Percentiles rank a stretch among this genome's conserved stretches.
Evolutionary conservation across 1,140 invertebrate genomes (phyloP).

Genomic region (Drosophila novamexicana): DNA sequence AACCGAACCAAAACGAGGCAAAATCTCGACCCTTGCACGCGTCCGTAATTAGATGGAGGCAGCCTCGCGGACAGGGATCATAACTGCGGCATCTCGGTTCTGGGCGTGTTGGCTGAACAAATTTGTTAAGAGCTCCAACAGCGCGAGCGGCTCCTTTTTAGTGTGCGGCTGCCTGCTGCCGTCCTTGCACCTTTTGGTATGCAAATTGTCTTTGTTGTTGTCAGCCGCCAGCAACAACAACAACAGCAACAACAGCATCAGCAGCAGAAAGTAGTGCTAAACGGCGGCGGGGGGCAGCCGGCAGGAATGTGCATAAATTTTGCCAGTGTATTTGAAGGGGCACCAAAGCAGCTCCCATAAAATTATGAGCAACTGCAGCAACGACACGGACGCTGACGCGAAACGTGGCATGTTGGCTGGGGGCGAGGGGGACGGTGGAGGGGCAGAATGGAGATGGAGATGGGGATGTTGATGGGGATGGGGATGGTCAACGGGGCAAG

Average conservation of each 20-base stretch:
- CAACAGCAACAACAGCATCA: slow-evolving; percentile 9
- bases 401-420: neutral
- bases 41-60: slow-evolving; percentile 73
- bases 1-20: slow-evolving; percentile 31
- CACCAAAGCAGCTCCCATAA: slow-evolving; percentile 65
- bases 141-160: slow-evolving; percentile 82
- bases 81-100: slow-evolving; percentile 34
- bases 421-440: neutral
- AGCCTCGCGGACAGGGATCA: neutral
- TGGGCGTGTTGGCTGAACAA: slow-evolving; percentile 82
- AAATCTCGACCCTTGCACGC: slow-evolving; percentile 63
- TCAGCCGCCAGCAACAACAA: slow-evolving; percentile 10
- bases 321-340: slow-evolving; percentile 63
- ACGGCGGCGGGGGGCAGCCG: slow-evolving; percentile 6
- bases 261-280: slow-evolving; percentile 7
- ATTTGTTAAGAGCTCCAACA: slow-evolving; percentile 84
- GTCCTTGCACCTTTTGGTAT: slow-evolving; percentile 74
- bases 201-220: slow-evolving; percentile 66
- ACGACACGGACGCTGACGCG: slow-evolving; percentile 7
- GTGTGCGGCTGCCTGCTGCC: slow-evolving; percentile 46
- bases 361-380: slow-evolving; percentile 74
- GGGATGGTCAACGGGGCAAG: neutral
- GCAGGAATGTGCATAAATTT: slow-evolving; percentile 83
- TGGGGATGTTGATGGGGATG: slow-evolving; percentile 6
- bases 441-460: neutral